phyloP scores from a whole-genome alignment of 1,140 invertebrate species.

The Sweltsa coloradensis region DNA sequence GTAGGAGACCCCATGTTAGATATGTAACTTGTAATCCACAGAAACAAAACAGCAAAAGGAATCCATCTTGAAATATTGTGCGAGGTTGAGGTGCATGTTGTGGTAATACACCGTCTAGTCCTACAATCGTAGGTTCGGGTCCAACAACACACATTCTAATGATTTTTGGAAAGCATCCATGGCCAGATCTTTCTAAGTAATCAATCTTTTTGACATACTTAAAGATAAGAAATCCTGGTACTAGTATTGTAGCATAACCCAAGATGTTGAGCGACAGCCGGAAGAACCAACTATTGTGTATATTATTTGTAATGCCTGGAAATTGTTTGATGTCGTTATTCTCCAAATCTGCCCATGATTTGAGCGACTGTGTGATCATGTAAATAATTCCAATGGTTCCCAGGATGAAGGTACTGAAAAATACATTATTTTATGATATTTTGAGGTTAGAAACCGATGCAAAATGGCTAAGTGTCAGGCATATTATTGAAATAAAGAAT shows the following conservation, averaged over 20 bases:
- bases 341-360: constrained; percentile 31
- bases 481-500: constrained; percentile 3
- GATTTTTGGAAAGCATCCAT: constrained; percentile 38
- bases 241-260: constrained; percentile 78
- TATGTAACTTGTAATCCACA: constrained; percentile 80
- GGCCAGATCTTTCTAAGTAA: constrained; percentile 69
- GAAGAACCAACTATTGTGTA: constrained; percentile 57
- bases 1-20: constrained; percentile 86
- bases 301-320: constrained; percentile 3
- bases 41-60: constrained; percentile 66
- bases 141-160: constrained; percentile 53
- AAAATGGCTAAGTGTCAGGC: constrained; percentile 2
- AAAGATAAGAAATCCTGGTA: constrained; percentile 75
- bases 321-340: constrained; percentile 22
- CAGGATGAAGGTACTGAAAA: constrained; percentile 33
- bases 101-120: constrained; percentile 9
- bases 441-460: background rate
- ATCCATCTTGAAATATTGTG: constrained; percentile 42
- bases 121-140: too few relatives aligned
- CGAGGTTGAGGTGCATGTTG: too few relatives aligned
- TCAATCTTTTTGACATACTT: constrained; percentile 69
- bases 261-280: constrained; percentile 65
- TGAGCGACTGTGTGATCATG: constrained; percentile 37
- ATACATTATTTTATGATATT: constrained; percentile 11
- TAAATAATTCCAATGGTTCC: constrained; percentile 37